Evolutionary conservation across 2,113 vertebrate species (phyloP).

Genomic region (Perca fluviatilis): DNA sequence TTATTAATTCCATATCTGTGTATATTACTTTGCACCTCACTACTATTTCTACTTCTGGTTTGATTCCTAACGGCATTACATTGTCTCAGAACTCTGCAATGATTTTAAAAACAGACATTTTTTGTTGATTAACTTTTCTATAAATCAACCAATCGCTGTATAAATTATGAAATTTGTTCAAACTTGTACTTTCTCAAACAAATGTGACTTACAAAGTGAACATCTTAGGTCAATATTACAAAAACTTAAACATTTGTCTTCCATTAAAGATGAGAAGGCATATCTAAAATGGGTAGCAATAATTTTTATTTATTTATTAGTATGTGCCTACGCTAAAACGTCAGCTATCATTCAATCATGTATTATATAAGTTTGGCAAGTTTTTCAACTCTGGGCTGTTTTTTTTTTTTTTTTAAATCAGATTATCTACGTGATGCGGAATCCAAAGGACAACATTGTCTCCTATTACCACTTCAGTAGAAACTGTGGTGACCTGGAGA

Average conservation of each 20-base stretch:
- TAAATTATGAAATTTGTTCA: too few species aligned
- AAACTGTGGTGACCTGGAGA: background rate
- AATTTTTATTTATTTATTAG: too few species aligned
- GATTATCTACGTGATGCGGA: slow-evolving; percentile 83
- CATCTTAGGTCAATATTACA: too few species aligned
- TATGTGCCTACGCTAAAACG: too few species aligned
- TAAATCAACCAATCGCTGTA: too few species aligned
- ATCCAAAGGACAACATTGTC: slow-evolving; percentile 84
- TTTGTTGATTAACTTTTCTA: too few species aligned
- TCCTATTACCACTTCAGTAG: slow-evolving; percentile 83
- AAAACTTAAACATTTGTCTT: too few species aligned
- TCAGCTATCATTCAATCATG: background rate
- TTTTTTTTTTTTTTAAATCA: background rate
- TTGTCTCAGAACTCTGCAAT: background rate
- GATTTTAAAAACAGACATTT: too few species aligned
- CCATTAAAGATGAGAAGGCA: too few species aligned
- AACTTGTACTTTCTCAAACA: too few species aligned
- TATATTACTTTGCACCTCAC: background rate
- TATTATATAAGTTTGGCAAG: background rate
- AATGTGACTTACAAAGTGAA: too few species aligned
- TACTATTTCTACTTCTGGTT: background rate
- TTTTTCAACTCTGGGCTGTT: background rate
- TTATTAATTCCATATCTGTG: background rate
- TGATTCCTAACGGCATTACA: background rate
- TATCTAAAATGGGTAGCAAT: too few species aligned